Percentiles rank a stretch among this genome's conserved stretches.
phyloP scores from a whole-genome alignment of 2,797 vertebrate species.

The Pantherophis alleghaniensis region DNA sequence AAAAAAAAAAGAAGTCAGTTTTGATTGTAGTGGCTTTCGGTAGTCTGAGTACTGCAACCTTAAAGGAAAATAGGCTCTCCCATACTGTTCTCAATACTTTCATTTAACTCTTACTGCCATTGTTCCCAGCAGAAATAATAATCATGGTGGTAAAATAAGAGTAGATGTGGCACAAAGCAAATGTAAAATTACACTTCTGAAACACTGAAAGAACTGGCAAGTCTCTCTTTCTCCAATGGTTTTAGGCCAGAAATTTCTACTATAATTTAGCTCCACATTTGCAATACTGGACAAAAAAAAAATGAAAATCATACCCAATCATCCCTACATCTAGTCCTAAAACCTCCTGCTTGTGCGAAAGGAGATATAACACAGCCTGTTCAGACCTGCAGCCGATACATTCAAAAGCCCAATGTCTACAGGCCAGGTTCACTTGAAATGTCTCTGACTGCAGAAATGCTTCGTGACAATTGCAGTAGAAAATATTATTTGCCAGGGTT shows the following conservation, averaged over 20 bases:
- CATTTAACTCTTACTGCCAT: background rate
- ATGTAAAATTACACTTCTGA: background rate
- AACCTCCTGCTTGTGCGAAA: background rate
- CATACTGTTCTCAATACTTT: background rate
- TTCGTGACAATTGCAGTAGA: background rate
- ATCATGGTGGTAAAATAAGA: background rate
- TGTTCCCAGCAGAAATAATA: background rate
- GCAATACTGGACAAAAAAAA: background rate
- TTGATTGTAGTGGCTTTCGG: background rate
- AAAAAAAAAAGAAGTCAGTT: background rate
- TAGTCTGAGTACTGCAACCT: background rate
- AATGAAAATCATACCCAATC: background rate
- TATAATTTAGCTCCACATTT: background rate
- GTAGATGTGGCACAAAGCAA: constrained; percentile 12
- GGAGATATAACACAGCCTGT: background rate
- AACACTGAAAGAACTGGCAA: constrained; percentile 11
- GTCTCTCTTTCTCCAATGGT: background rate
- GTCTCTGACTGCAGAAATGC: background rate
- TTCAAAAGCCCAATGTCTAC: constrained; percentile 6
- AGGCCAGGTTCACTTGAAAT: background rate
- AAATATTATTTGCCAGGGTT: background rate
- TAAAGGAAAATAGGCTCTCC: background rate
- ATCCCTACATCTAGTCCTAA: background rate
- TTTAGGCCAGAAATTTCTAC: background rate
- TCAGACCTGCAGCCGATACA: background rate